phyloP scores from a whole-genome alignment of 2,888 invertebrate genomes.

The Parapristionchus giblindavisi region DNA sequence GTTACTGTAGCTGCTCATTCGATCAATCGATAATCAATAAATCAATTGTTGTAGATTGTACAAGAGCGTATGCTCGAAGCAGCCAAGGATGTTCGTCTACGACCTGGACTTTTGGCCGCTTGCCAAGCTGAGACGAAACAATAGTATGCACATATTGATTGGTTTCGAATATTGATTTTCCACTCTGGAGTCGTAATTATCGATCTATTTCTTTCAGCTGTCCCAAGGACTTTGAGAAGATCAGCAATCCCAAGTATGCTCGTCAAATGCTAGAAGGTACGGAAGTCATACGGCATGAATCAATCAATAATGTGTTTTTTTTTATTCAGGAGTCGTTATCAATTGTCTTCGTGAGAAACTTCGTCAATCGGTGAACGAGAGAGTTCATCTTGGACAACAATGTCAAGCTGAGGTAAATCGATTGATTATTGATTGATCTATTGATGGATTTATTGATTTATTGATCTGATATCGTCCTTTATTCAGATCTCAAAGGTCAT shows the following conservation, averaged over 20 bases:
- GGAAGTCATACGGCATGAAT: neutral
- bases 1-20: constrained; percentile 26
- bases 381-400: constrained; percentile 44
- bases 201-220: constrained; percentile 42
- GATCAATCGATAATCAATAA: neutral
- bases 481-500: constrained; percentile 58
- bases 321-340: constrained; percentile 50
- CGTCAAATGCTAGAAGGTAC: constrained; percentile 56
- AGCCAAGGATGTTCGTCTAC: constrained; percentile 82
- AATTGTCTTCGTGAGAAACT: constrained; percentile 64
- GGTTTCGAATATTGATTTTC: neutral
- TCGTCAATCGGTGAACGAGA: constrained; percentile 51
- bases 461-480: too few relatives aligned
- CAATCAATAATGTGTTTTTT: neutral
- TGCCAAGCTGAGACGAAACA: constrained; percentile 77
- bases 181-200: constrained; percentile 44
- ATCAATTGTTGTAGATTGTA: constrained; percentile 44
- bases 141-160: constrained; percentile 3
- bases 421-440: neutral
- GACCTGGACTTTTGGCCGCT: constrained; percentile 84
- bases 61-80: constrained; percentile 65
- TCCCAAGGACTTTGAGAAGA: constrained; percentile 60
- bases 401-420: constrained; percentile 46
- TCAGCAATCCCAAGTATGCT: constrained; percentile 59
- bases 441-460: neutral